These are phyloP conservation scores for Diarsia mendica DNA, from an alignment of 2,888 invertebrate genomes.

Conservation along the genomic window DNA sequence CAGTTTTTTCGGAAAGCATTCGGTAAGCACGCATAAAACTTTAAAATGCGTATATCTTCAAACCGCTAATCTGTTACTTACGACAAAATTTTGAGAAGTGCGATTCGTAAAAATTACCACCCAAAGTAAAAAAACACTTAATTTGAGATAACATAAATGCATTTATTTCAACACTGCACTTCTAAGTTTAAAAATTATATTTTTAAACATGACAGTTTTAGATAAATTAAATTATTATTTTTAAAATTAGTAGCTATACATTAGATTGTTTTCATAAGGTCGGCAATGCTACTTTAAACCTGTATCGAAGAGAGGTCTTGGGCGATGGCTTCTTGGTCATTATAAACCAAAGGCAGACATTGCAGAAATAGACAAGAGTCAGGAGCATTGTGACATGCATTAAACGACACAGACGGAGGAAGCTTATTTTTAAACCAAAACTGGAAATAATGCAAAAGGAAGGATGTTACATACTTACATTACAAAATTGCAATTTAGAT, in stretches of 20 bases:
- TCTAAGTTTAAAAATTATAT: constrained; percentile 46
- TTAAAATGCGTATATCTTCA: neutral
- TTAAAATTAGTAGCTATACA: constrained; percentile 13
- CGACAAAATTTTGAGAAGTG: neutral
- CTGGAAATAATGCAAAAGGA: constrained; percentile 74
- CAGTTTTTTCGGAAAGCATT: neutral
- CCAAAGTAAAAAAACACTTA: constrained; percentile 7
- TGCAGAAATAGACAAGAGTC: constrained; percentile 85
- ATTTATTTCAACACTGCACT: constrained; percentile 59
- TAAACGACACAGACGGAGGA: constrained; percentile 82
- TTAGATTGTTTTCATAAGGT: constrained; percentile 53
- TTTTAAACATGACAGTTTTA: constrained; percentile 23
- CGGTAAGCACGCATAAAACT: neutral
- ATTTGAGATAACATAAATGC: constrained; percentile 58
- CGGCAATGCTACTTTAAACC: constrained; percentile 78
- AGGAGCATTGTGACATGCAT: constrained; percentile 87
- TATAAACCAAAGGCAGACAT: constrained; percentile 85
- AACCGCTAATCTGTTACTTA: neutral
- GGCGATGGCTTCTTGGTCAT: constrained; percentile 82
- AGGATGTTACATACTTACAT: constrained; percentile 19
- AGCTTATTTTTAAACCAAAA: constrained; percentile 82
- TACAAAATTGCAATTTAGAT: neutral
- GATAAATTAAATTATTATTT: neutral
- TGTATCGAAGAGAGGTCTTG: constrained; percentile 78
- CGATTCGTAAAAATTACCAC: constrained; percentile 8